A percentile compares a stretch with the other conserved stretches of the same genome.
Evolutionary conservation across 2,113 vertebrate genomes (phyloP).

Genomic region (Charina bottae): DNA sequence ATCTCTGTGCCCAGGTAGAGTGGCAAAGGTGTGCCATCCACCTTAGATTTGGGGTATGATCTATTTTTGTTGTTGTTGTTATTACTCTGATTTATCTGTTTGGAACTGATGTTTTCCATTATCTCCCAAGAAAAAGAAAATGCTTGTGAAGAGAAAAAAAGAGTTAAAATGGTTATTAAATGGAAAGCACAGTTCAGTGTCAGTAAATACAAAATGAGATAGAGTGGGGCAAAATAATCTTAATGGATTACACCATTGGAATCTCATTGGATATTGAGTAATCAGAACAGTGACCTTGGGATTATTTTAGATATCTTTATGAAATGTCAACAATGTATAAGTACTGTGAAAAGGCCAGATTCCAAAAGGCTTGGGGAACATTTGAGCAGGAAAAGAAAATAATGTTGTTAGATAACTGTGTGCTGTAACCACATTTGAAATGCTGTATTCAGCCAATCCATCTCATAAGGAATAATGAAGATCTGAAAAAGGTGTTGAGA

Average conservation of each 20-base stretch:
- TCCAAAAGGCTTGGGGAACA: neutral
- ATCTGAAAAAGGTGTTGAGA: neutral
- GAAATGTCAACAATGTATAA: neutral
- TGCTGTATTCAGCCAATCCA: neutral
- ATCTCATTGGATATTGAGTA: neutral
- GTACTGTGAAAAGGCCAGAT: neutral
- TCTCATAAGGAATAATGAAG: neutral
- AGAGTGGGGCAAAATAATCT: neutral
- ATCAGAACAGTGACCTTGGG: neutral
- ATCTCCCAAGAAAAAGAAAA: neutral
- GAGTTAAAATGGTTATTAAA: neutral
- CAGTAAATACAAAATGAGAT: neutral
- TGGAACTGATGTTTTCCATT: neutral
- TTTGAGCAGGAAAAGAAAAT: neutral
- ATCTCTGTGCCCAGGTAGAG: too few relatives aligned
- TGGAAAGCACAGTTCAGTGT: neutral
- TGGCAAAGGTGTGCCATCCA: neutral
- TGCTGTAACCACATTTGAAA: neutral
- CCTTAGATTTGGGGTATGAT: neutral
- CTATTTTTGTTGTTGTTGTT: neutral
- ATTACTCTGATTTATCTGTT: neutral
- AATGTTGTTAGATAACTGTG: neutral
- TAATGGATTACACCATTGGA: neutral
- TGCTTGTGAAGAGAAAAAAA: neutral
- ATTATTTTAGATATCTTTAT: neutral